Evolutionary conservation across 2,113 vertebrate genomes (phyloP).

Genomic region (Suricata suricatta): DNA sequence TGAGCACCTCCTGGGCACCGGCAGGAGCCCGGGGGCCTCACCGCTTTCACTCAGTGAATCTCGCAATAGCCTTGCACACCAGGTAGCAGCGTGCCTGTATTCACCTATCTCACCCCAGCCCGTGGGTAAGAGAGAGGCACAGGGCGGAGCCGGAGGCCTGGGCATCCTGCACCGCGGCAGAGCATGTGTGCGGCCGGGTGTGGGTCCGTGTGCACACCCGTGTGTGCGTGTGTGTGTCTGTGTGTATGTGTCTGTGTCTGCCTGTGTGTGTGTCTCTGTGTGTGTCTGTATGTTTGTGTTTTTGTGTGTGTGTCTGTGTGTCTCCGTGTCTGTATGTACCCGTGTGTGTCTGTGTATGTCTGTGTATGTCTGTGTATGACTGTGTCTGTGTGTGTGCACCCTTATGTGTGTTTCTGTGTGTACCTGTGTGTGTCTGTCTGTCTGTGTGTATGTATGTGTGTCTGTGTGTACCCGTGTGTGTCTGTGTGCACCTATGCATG

Average conservation of each 20-base stretch:
- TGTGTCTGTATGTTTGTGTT: neutral
- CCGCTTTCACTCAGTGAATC: neutral
- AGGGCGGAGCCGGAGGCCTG: neutral
- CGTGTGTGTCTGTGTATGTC: no score
- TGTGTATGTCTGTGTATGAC: no score
- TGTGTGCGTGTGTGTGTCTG: neutral
- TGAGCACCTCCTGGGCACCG: neutral
- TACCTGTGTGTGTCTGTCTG: neutral
- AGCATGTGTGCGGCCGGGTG: rapidly evolving
- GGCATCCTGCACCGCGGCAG: neutral
- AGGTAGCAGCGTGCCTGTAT: no score
- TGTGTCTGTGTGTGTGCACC: no score
- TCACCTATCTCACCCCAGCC: rapidly evolving
- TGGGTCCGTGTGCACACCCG: neutral
- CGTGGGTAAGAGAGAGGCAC: neutral
- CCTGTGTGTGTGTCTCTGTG: neutral
- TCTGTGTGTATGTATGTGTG: neutral
- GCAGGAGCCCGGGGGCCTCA: neutral
- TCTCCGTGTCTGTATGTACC: no score
- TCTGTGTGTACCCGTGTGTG: neutral
- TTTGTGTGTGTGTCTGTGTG: neutral
- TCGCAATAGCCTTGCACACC: neutral
- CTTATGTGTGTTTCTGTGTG: no score
- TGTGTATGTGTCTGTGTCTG: neutral
- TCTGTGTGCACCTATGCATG: neutral